A percentile compares a stretch with the other conserved stretches of the same genome.
Evolutionary conservation across 2,113 vertebrate species (phyloP).

Genomic region (Eurystomus gularis): DNA sequence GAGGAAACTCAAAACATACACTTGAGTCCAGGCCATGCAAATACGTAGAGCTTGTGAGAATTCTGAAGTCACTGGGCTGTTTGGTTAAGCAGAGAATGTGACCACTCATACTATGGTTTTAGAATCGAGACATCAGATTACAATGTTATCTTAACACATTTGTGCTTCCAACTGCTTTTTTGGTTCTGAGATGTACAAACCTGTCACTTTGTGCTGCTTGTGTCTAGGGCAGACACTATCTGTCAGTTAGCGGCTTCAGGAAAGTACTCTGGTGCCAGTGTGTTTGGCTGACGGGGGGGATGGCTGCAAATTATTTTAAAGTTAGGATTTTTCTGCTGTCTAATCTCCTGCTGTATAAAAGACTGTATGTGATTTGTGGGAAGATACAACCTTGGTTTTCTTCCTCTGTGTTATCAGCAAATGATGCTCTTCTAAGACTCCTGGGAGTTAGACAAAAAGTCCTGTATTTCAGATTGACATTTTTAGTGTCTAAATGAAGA

Average conservation of each 20-base stretch:
- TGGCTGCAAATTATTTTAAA: neutral
- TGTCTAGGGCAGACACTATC: neutral
- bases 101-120: neutral
- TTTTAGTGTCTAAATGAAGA: neutral
- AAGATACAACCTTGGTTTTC: neutral
- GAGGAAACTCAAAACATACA: neutral
- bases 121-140: neutral
- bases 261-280: neutral
- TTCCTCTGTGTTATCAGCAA: neutral
- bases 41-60: neutral
- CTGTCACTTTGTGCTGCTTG: neutral
- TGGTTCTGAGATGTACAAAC: neutral
- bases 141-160: neutral
- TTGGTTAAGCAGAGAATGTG: neutral
- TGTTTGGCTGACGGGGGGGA: neutral
- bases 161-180: neutral
- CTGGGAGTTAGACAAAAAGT: neutral
- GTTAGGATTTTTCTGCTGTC: neutral
- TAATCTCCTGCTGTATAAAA: neutral
- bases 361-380: neutral
- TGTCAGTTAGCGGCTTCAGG: neutral
- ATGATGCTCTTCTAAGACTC: neutral
- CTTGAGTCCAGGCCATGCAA: neutral
- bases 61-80: neutral
- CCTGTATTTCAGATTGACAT: neutral